phyloP scores from a whole-genome alignment of 2,113 vertebrate genomes.

The Myotis davidii region DNA sequence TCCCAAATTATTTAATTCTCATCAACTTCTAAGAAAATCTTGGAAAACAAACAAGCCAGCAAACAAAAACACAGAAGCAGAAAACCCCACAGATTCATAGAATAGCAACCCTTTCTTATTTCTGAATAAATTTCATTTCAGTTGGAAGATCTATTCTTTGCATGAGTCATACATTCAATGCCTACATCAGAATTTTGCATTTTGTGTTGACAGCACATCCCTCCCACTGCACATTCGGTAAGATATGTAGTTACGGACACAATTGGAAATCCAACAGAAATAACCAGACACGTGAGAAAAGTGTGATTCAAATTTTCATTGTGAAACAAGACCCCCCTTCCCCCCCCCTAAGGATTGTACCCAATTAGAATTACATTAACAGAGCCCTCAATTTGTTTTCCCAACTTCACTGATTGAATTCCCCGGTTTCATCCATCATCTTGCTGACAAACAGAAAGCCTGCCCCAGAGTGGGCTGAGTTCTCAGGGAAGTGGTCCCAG shows the following conservation, averaged over 20 bases:
- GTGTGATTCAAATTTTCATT: neutral
- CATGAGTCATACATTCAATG: neutral
- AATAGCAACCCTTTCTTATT: neutral
- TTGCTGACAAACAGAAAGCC: neutral
- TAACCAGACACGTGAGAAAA: neutral
- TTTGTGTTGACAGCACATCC: neutral
- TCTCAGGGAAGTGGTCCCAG: neutral
- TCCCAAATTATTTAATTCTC: neutral
- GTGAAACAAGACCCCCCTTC: neutral
- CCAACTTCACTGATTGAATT: neutral
- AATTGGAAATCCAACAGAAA: neutral
- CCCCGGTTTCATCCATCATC: neutral
- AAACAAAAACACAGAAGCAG: neutral
- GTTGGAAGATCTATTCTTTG: neutral
- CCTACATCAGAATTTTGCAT: neutral
- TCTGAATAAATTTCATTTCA: neutral
- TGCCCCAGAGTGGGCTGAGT: neutral
- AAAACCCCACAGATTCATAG: neutral
- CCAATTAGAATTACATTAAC: neutral
- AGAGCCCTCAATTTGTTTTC: neutral
- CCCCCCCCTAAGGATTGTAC: neutral
- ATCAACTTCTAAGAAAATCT: neutral
- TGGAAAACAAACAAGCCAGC: neutral
- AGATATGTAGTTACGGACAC: neutral
- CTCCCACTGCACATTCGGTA: neutral